Conservation (phyloP, 2,888 invertebrate genomes). For the Malacosoma neustria region DNA sequence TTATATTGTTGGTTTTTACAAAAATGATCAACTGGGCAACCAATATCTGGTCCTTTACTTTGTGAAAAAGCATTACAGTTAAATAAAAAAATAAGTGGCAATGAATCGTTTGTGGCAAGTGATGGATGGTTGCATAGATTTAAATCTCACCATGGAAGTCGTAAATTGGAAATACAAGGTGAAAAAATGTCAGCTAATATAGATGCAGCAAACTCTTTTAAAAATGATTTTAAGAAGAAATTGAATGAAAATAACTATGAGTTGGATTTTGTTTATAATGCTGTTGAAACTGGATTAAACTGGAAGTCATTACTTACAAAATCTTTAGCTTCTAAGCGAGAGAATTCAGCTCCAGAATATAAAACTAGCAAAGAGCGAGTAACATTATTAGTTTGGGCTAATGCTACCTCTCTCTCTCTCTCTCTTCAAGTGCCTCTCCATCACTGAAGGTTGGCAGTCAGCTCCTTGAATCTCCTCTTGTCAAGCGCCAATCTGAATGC, state of each 20-base stretch:
- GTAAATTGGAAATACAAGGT: conserved; percentile 16
- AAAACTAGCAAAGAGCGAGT: conserved; percentile 9
- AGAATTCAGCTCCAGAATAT: conserved; percentile 9
- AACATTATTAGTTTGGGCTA: conserved; percentile 15
- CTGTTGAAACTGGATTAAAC: conserved; percentile 13
- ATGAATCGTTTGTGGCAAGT: conserved; percentile 19
- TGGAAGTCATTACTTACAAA: conserved; percentile 13
- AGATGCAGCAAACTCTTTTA: conserved; percentile 14
- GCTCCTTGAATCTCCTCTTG: no score
- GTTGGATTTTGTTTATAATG: conserved; percentile 16
- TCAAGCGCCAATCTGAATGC: no score
- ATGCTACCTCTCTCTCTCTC: no score
- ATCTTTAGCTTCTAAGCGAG: conserved; percentile 10
- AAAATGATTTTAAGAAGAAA: conserved; percentile 8
- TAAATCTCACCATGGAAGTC: conserved; percentile 21
- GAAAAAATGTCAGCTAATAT: conserved; percentile 15
- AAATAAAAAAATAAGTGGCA: conserved; percentile 16
- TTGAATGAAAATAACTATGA: conserved; percentile 10
- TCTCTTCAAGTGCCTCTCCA: no score
- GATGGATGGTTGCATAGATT: conserved; percentile 19
- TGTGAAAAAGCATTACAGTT: conserved; percentile 20
- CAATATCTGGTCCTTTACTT: conserved; percentile 18
- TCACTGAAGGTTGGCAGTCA: no score
- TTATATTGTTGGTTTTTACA: conserved; percentile 20
- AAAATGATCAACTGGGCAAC: conserved; percentile 17